Evolutionary conservation across 1,140 invertebrate species (phyloP), one percentile per base, ranked within the genome.

Genomic region (Lepidotrigona ventralis): DNA sequence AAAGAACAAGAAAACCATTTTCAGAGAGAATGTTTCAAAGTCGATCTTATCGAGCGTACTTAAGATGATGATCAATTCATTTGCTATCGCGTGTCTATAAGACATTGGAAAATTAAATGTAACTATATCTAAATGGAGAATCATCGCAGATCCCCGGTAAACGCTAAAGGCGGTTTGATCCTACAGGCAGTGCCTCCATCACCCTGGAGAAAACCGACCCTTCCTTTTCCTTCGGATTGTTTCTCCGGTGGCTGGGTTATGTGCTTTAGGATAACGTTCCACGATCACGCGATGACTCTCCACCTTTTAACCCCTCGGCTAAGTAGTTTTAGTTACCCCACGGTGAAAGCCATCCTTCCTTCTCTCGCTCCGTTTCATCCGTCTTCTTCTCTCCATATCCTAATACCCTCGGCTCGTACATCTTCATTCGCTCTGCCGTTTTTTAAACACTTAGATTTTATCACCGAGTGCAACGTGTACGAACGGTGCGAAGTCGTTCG

Each of bases 221-320:
- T 87, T 81, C 85, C 86, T 81, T 79, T 83, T 79, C 85, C 72
- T 58, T 86, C 83, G 85, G 83, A 91, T 88, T 90, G 88, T 90
- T 91, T 90, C 88, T 88, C 86, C 73, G 82, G 86, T 84, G 69
- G 83, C 74, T 83, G 75, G 85, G 58, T 88, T 89, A 86, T 84
- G 86, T 89, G 84, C 82, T 87, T 81, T 85, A 86, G 88, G 88
- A 91, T 92, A 92, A 92, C 90, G 92, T 91, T 92, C 90, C 82
- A 92, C 90, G 90, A 91, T 92, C 92, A 92, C 91, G 92, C 92
- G 85, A 92, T 89, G 84, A 89, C 87, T 92, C 88, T 89, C 85
- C 85, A 86, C 88, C 90, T 92, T 93, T 93, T 93, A 92, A 90
- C 88, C 90, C 76, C 66, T 26, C 77, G 64, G 81, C 87, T 86